Evolutionary conservation across 2,888 invertebrate species (phyloP).

Genomic region (Cenopis cana): DNA sequence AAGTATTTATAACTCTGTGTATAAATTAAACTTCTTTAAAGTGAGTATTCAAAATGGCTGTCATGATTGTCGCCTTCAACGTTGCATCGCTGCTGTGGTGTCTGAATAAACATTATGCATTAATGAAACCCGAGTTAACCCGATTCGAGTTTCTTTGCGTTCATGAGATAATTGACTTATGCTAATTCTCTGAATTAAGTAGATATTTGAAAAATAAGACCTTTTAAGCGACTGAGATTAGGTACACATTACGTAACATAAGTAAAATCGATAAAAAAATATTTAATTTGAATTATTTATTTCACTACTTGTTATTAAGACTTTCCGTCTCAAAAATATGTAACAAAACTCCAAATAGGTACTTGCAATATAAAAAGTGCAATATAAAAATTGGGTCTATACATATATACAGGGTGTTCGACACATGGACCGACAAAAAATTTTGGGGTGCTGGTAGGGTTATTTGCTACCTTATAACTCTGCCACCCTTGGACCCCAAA

Average conservation of each 20-base stretch:
- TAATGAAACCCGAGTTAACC: constrained; percentile 20
- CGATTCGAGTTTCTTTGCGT: constrained; percentile 11
- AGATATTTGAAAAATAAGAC: not conserved
- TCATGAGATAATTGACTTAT: constrained; percentile 21
- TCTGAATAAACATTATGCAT: constrained; percentile 30
- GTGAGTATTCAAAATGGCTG: constrained; percentile 20
- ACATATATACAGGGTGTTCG: too few species aligned
- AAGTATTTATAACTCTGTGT: not conserved
- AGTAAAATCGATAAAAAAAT: too few species aligned
- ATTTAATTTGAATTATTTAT: not conserved
- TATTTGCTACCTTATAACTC: too few species aligned
- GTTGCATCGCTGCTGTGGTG: not conserved
- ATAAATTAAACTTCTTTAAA: constrained; percentile 15
- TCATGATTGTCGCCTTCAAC: constrained; percentile 23
- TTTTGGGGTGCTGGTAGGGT: too few species aligned
- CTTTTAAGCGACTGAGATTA: not conserved
- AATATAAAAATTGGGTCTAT: too few species aligned
- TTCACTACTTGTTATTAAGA: not conserved
- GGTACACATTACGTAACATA: not conserved
- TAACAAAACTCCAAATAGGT: not conserved
- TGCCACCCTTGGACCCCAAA: too few species aligned
- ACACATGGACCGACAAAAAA: too few species aligned
- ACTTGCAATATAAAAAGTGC: too few species aligned
- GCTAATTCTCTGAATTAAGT: not conserved
- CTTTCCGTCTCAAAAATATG: not conserved